A percentile compares a stretch with the other conserved stretches of the same genome.
Evolutionary conservation across 2,888 invertebrate genomes (phyloP).

Genomic region (Drosophila borborema): DNA sequence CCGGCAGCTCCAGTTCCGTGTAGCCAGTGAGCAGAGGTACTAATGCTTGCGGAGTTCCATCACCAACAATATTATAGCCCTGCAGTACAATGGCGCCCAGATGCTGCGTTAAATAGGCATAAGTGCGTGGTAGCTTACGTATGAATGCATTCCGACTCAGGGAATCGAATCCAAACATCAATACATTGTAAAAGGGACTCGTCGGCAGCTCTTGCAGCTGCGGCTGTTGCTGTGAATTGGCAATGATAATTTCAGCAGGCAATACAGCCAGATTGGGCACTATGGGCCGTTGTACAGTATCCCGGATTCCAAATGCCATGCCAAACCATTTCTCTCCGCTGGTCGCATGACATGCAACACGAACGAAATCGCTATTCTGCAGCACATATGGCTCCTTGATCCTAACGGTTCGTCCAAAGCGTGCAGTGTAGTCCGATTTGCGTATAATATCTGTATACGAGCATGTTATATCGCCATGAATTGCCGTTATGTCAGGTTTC

Average conservation of each 20-base stretch:
- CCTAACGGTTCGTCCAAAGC: conserved; percentile 86
- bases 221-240: conserved; percentile 66
- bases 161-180: conserved; percentile 96
- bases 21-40: conserved; percentile 95
- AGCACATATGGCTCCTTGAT: conserved; percentile 88
- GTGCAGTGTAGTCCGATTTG: conserved; percentile 87
- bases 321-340: conserved; percentile 87
- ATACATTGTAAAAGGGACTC: conserved; percentile 87
- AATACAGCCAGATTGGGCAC: conserved; percentile 58
- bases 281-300: conserved; percentile 81
- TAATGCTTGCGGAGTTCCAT: conserved; percentile 94
- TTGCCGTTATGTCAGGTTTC: conserved; percentile 80
- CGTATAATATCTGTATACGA: conserved; percentile 90
- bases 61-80: conserved; percentile 94
- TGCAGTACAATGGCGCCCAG: conserved; percentile 89
- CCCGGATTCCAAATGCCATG: conserved; percentile 87
- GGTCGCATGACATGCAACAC: conserved; percentile 87
- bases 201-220: conserved; percentile 57
- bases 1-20: conserved; percentile 94
- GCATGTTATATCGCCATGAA: conserved; percentile 85
- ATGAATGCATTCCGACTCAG: conserved; percentile 93
- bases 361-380: conserved; percentile 89
- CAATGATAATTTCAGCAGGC: conserved; percentile 59
- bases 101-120: conserved; percentile 88
- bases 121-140: conserved; percentile 91